phyloP scores from a whole-genome alignment of 2,113 vertebrate genomes.

The Promerops cafer region DNA sequence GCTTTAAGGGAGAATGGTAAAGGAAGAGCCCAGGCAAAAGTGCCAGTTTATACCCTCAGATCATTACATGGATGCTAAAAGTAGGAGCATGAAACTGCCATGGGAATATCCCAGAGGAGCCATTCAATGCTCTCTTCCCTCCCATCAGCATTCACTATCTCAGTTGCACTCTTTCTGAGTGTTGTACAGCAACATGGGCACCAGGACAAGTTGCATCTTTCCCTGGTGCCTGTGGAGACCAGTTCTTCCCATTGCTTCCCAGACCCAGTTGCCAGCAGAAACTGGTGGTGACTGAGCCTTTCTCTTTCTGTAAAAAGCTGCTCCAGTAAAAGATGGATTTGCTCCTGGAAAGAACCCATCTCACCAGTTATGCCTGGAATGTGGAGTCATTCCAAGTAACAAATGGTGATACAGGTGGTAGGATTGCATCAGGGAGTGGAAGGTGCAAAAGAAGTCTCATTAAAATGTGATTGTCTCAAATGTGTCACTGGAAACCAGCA shows the following conservation, averaged over 20 bases:
- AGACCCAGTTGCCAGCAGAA: background rate
- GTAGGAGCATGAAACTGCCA: background rate
- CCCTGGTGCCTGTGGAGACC: background rate
- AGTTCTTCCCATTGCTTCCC: background rate
- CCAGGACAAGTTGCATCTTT: background rate
- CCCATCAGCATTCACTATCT: background rate
- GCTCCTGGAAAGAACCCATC: background rate
- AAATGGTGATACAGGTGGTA: background rate
- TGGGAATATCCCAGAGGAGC: background rate
- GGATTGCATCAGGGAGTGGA: background rate
- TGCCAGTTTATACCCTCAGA: background rate
- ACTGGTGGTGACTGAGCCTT: background rate
- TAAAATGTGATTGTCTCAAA: background rate
- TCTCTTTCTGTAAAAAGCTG: background rate
- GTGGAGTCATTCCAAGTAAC: background rate
- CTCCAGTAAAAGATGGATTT: background rate
- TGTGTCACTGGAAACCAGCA: background rate
- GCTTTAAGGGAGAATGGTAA: background rate
- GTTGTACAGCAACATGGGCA: background rate
- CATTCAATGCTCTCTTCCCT: background rate
- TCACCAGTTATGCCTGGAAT: background rate
- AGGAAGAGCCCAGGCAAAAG: background rate
- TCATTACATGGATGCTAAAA: background rate
- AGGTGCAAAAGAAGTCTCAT: background rate
- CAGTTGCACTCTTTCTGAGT: background rate